Percentiles rank a stretch among this genome's conserved stretches.
phyloP scores from a whole-genome alignment of 2,797 vertebrate genomes.

The Xerus rutilus region DNA sequence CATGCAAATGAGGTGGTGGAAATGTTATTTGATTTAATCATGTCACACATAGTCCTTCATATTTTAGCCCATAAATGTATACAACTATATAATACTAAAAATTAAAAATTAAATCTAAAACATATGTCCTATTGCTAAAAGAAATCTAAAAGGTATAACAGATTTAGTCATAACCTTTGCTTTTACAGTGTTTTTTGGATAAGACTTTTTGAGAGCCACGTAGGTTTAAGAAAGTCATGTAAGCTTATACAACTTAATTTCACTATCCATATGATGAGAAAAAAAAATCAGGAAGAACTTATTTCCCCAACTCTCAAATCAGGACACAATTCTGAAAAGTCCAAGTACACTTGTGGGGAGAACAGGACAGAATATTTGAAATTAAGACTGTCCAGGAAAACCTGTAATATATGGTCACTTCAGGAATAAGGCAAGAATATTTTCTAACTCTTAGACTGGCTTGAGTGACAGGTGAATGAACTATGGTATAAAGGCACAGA shows the following conservation, averaged over 20 bases:
- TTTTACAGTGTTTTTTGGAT: background rate
- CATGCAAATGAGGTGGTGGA: background rate
- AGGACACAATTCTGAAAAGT: conserved; percentile 18
- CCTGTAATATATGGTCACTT: conserved; percentile 57
- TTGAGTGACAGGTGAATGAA: conserved; percentile 74
- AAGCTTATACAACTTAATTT: background rate
- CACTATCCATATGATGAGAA: background rate
- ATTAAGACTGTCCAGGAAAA: conserved; percentile 55
- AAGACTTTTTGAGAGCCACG: background rate
- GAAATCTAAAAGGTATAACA: background rate
- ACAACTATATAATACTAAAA: background rate
- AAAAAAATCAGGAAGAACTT: background rate
- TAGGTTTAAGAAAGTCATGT: background rate
- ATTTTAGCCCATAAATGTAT: background rate
- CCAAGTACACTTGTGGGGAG: conserved; percentile 32
- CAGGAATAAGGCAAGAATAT: conserved; percentile 47
- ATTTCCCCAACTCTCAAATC: conserved; percentile 49
- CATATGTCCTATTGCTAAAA: background rate
- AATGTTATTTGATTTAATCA: background rate
- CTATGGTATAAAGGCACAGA: conserved; percentile 47
- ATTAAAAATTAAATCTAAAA: background rate
- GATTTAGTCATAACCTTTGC: background rate
- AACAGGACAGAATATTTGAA: conserved; percentile 62
- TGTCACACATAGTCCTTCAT: background rate
- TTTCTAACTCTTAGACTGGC: conserved; percentile 17